Conservation (phyloP, 2,113 vertebrate species). For the Todiramphus saurophagus region DNA sequence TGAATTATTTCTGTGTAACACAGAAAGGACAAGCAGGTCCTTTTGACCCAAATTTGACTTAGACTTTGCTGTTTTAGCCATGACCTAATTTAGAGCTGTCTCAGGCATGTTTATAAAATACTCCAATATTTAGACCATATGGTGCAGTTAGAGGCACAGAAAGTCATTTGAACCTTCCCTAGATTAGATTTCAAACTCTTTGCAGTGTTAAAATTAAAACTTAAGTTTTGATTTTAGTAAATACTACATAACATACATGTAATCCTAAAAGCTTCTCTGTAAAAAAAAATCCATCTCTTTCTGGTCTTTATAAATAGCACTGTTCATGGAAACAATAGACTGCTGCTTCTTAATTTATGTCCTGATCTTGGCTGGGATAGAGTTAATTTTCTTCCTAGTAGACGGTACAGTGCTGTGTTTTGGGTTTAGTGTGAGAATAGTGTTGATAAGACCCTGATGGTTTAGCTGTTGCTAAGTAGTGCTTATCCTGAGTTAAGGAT, state of each 20-base stretch:
- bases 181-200: slow-evolving; percentile 4
- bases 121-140: slow-evolving; percentile 44
- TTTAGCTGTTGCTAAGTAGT: neutral
- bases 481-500: neutral
- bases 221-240: neutral
- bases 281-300: neutral
- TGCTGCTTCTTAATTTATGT: neutral
- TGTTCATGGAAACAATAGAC: neutral
- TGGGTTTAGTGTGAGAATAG: neutral
- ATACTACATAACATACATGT: neutral
- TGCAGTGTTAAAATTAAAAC: neutral
- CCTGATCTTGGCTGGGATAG: neutral
- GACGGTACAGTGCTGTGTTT: neutral
- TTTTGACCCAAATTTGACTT: slow-evolving; percentile 42
- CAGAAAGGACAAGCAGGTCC: neutral
- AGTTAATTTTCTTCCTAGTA: neutral
- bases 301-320: neutral
- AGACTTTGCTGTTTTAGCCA: slow-evolving; percentile 35
- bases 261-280: neutral
- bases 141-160: slow-evolving; percentile 27
- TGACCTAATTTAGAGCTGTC: slow-evolving; percentile 55
- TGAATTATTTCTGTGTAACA: slow-evolving; percentile 3
- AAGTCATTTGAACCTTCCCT: neutral
- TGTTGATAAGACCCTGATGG: neutral
- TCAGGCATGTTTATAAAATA: slow-evolving; percentile 31